Evolutionary conservation across 2,797 vertebrate genomes (phyloP).

Genomic region (Rhodeus uyekii): DNA sequence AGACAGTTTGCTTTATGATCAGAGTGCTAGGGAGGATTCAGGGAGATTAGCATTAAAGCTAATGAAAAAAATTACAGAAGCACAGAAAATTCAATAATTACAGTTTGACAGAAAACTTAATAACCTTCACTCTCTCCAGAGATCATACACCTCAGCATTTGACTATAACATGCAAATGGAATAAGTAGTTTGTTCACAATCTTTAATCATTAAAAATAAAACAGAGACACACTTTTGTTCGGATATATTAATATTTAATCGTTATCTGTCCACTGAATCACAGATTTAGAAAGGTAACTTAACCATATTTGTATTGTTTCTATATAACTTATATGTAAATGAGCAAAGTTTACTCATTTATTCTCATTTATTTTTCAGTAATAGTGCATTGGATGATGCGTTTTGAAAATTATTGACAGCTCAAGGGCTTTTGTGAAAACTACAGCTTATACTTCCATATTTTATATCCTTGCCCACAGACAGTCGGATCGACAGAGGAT

Average conservation of each 20-base stretch:
- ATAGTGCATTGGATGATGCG: neutral
- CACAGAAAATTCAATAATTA: conserved; percentile 64
- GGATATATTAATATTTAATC: neutral
- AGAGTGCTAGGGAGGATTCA: conserved; percentile 20
- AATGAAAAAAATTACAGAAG: conserved; percentile 55
- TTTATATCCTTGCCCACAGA: neutral
- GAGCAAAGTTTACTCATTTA: neutral
- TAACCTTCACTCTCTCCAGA: conserved; percentile 57
- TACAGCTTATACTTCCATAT: too few relatives aligned
- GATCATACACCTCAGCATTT: conserved; percentile 39
- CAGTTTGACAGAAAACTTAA: conserved; percentile 59
- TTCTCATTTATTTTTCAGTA: neutral
- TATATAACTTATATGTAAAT: neutral
- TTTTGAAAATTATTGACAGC: too few relatives aligned
- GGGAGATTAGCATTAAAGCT: conserved; percentile 53
- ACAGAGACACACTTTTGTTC: neutral
- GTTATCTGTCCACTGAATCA: neutral
- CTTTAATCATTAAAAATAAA: neutral
- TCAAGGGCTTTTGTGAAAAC: too few relatives aligned
- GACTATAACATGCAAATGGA: conserved; percentile 27
- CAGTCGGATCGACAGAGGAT: neutral
- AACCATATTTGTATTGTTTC: neutral
- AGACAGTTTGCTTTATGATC: conserved; percentile 27
- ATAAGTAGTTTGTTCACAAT: neutral
- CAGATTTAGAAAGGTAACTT: neutral